Percentiles rank a stretch among this genome's conserved stretches.
These are phyloP conservation scores for Drosophila antonietae DNA, from an alignment of 2,888 invertebrate species.

Conservation along the genomic window DNA sequence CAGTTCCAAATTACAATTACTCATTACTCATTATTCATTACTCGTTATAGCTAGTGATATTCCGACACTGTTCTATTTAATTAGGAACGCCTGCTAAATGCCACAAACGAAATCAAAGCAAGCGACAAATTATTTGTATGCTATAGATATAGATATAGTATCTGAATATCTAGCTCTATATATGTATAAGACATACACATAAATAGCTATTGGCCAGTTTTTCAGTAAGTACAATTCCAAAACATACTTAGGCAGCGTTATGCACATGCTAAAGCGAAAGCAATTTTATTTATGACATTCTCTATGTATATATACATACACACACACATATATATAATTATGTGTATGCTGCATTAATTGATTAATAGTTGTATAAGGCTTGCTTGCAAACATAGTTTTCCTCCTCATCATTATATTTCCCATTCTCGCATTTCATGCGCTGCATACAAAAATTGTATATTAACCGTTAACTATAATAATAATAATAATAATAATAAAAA, in stretches of 20 bases:
- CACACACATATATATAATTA: constrained; percentile 11
- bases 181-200: constrained; percentile 1
- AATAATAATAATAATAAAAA: constrained; percentile 6
- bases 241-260: constrained; percentile 49
- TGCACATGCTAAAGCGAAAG: constrained; percentile 48
- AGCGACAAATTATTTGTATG: constrained; percentile 26
- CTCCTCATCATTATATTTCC: constrained; percentile 13
- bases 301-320: constrained; percentile 28
- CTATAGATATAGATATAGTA: constrained; percentile 1
- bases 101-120: constrained; percentile 7
- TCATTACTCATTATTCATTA: constrained; percentile 18
- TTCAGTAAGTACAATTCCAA: constrained; percentile 55
- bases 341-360: constrained; percentile 45
- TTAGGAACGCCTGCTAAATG: constrained; percentile 56
- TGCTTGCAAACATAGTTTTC: constrained; percentile 63
- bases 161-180: constrained; percentile 15
- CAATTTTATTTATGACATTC: constrained; percentile 50
- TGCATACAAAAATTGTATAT: constrained; percentile 25
- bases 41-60: constrained; percentile 14
- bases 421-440: constrained; percentile 70
- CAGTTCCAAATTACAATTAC: constrained; percentile 46
- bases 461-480: constrained; percentile 24
- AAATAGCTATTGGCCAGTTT: constrained; percentile 39
- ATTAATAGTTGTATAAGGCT: constrained; percentile 68
- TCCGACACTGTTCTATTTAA: constrained; percentile 17